A percentile compares a stretch with the other conserved stretches of the same genome.
phyloP scores from a whole-genome alignment of 2,797 vertebrate species.

The Pantherophis alleghaniensis region DNA sequence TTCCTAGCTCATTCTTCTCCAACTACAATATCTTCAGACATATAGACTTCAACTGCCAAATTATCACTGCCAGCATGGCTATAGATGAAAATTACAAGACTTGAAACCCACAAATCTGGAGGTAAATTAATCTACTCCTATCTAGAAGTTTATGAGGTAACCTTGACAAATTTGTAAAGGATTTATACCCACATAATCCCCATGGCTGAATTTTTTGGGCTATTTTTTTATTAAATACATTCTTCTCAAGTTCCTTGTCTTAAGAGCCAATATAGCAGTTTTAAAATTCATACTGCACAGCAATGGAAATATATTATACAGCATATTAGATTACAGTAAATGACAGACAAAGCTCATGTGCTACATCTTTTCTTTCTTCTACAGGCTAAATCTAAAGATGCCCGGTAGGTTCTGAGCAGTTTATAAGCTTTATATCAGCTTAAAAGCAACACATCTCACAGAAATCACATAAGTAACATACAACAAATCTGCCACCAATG shows the following conservation, averaged over 20 bases:
- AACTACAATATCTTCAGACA: not conserved
- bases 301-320: not conserved
- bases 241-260: not conserved
- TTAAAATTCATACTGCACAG: not conserved
- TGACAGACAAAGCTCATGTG: not conserved
- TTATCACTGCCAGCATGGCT: not conserved
- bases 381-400: not conserved
- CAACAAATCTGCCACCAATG: not conserved
- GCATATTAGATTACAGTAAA: not conserved
- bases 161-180: not conserved
- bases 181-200: not conserved
- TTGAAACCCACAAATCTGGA: not conserved
- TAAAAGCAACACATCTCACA: not conserved
- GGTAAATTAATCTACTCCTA: not conserved
- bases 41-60: not conserved
- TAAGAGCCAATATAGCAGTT: not conserved
- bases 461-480: not conserved
- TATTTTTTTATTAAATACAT: not conserved
- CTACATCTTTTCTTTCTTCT: not conserved
- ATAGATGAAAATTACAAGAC: not conserved
- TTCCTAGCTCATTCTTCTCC: not conserved
- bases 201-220: not conserved
- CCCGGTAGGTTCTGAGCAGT: not conserved
- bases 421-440: not conserved
- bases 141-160: not conserved